A percentile compares a stretch with the other conserved stretches of the same genome.
Conservation (phyloP, 53 echinoderm and acorn worm genomes). For the Antedon mediterranea region DNA sequence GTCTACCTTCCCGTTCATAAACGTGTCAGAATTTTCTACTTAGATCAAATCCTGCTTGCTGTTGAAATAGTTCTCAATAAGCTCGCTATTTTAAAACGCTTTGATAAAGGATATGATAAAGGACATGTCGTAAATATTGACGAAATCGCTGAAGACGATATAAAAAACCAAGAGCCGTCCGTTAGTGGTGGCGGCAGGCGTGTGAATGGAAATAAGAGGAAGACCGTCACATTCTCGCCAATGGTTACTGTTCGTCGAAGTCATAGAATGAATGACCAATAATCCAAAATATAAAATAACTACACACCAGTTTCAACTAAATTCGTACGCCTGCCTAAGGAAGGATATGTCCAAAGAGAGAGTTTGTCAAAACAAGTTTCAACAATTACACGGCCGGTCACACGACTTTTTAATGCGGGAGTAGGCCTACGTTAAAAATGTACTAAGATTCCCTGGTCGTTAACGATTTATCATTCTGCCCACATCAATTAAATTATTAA, state of each 20-base stretch:
- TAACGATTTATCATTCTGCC: too few species aligned
- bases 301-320: too few species aligned
- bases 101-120: not conserved
- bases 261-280: not conserved
- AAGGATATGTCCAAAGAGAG: too few species aligned
- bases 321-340: too few species aligned
- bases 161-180: not conserved
- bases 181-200: not conserved
- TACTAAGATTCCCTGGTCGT: too few species aligned
- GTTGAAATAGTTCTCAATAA: conserved; percentile 54
- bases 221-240: conserved; percentile 21
- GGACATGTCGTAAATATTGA: not conserved
- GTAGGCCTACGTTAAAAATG: too few species aligned
- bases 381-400: too few species aligned
- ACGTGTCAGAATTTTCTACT: conserved; percentile 45
- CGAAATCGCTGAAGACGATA: not conserved
- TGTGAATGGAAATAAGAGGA: conserved; percentile 1
- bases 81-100: conserved; percentile 34
- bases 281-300: too few species aligned
- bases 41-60: conserved; percentile 64
- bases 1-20: conserved; percentile 87
- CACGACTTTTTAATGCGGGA: too few species aligned
- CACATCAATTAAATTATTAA: too few species aligned
- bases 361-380: too few species aligned
- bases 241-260: conserved; percentile 15